Conservation (phyloP, 2,113 vertebrate species). For the Chamaetylas fuelleborni region DNA sequence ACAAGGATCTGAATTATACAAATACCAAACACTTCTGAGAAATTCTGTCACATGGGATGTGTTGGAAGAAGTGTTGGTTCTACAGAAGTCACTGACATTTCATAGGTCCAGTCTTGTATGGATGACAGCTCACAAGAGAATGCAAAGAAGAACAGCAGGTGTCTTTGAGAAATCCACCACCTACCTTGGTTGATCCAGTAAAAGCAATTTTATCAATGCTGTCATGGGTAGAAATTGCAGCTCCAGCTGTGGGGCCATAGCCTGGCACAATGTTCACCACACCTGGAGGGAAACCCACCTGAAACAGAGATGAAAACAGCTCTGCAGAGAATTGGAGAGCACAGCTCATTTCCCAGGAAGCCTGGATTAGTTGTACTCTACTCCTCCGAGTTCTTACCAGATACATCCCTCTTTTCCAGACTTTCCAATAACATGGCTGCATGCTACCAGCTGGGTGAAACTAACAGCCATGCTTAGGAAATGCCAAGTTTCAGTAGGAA, state of each 20-base stretch:
- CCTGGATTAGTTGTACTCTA: background rate
- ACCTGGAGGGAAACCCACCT: conserved; percentile 93
- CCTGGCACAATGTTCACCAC: conserved; percentile 95
- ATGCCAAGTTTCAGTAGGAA: conserved; percentile 29
- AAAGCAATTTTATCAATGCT: conserved; percentile 91
- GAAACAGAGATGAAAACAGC: background rate
- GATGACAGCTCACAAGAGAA: background rate
- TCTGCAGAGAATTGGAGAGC: background rate
- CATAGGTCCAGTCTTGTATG: background rate
- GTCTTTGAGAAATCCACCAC: background rate
- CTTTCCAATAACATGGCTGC: background rate
- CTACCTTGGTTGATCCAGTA: conserved; percentile 91
- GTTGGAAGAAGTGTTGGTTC: background rate
- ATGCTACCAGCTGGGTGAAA: conserved; percentile 39
- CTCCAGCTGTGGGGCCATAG: conserved; percentile 88
- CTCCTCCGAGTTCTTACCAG: background rate
- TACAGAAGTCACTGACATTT: background rate
- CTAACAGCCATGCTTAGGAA: conserved; percentile 14
- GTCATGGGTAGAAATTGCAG: conserved; percentile 87
- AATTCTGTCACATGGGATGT: background rate
- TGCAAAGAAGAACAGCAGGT: background rate
- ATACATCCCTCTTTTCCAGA: background rate
- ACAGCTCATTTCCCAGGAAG: background rate
- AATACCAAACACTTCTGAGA: background rate
- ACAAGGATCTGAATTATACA: background rate